A percentile compares a stretch with the other conserved stretches of the same genome.
These are phyloP conservation scores for Andinoacara biseriatus DNA, from an alignment of 2,113 vertebrate species.

Conservation along the genomic window DNA sequence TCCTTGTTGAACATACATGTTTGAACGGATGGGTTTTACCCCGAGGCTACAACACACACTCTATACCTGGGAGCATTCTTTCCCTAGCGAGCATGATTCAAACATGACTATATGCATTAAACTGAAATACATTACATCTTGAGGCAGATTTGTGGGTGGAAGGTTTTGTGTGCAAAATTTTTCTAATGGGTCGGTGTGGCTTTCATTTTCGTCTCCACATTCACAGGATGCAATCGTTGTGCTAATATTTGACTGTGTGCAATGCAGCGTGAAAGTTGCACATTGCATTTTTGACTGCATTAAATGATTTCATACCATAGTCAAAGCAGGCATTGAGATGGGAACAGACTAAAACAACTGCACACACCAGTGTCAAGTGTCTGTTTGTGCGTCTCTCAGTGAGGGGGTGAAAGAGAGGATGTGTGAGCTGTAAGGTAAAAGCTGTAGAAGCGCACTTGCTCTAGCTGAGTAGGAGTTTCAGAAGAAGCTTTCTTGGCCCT, in stretches of 20 bases:
- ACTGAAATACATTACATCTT: neutral
- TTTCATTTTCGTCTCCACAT: neutral
- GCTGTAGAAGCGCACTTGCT: too few relatives aligned
- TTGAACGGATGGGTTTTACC: constrained; percentile 6
- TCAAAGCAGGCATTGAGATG: neutral
- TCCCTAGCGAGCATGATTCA: neutral
- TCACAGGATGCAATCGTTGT: neutral
- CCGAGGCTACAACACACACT: neutral
- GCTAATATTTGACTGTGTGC: neutral
- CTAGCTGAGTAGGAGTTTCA: constrained; percentile 31
- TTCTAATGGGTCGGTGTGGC: neutral
- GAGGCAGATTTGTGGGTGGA: constrained; percentile 26
- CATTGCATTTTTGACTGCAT: neutral
- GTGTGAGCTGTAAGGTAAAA: too few relatives aligned
- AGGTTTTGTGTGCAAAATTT: constrained; percentile 8
- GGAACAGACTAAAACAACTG: neutral
- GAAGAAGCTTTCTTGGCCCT: neutral
- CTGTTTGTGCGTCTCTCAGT: neutral
- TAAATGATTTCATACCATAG: neutral
- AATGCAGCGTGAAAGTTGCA: neutral
- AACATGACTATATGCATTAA: neutral
- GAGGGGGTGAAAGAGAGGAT: neutral
- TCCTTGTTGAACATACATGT: constrained; percentile 35
- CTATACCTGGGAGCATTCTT: neutral
- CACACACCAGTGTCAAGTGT: constrained; percentile 2